Base-by-base conservation (phyloP, 2,113 vertebrate genomes). In the Nettapus auritus region DNA sequence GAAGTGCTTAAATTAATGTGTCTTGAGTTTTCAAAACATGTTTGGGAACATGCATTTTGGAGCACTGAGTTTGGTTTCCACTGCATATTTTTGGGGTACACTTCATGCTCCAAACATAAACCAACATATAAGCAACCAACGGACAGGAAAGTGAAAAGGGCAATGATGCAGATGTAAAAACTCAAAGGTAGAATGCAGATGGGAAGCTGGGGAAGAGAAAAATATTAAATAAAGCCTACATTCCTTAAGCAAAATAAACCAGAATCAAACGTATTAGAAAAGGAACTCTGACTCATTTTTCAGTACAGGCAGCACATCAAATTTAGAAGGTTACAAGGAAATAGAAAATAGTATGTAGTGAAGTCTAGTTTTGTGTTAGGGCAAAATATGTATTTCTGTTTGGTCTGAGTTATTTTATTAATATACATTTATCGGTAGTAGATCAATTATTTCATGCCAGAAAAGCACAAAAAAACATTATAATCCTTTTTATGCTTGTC, bases 191-290 rank as follows among this genome's bases (percentile, higher is more conserved):
- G 88, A 88, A 18, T 29, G 22, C 23, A 73, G 74, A 68, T 29
- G 20, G 48, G 44, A n/a, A 7, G 2, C n/a, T 48, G 55, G 56
- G 70, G 60, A 92, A 94, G 46, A 63, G 33, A 83, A 96, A 87
- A 89, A 75, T 68, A 64, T 90, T 38, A 96, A 93, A 94, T 82
- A 86, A 87, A 94, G 75, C 71, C 93, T 95, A 23, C 75, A 4
- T 60, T 87, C 38, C 95, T 93, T n/a, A 94, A 74, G 78, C 76
- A 96, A 96, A 91, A 91, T 84, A 96, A 96, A 71, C 59, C 56
- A 66, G 74, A 95, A 69, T 64, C 80, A 86, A 93, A 76, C 67
- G 9, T 19, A 8, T 50, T 91, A 82, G 52, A 70, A 94, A 73
- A 92, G 10, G 7, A 59, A 14, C 50, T 77, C 25, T 1, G 11